Evolutionary conservation across 2,113 vertebrate genomes (phyloP).

Genomic region (Gopherus flavomarginatus): DNA sequence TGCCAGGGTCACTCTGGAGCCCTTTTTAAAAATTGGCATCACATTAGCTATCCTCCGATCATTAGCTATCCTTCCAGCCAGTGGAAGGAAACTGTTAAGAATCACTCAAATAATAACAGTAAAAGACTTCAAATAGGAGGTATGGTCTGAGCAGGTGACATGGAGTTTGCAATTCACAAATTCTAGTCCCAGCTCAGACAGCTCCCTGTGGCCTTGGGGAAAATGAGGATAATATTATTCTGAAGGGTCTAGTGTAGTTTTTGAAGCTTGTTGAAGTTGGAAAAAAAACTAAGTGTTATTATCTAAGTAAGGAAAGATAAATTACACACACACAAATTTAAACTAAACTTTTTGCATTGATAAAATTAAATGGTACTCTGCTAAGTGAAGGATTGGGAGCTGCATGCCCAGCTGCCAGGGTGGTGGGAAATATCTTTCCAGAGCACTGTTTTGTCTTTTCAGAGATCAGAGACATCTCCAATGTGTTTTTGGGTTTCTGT

Average conservation of each 20-base stretch:
- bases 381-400: fast-evolving
- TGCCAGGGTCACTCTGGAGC: too few relatives aligned
- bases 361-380: not conserved
- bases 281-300: not conserved
- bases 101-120: not conserved
- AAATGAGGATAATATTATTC: not conserved
- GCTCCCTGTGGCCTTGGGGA: not conserved
- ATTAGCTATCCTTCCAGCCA: too few relatives aligned
- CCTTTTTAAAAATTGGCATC: too few relatives aligned
- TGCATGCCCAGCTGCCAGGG: not conserved
- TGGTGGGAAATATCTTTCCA: not conserved
- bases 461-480: not conserved
- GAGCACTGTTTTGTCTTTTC: not conserved
- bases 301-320: not conserved
- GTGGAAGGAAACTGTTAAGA: not conserved
- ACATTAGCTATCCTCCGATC: too few relatives aligned
- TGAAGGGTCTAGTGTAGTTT: not conserved
- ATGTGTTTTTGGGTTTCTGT: not conserved
- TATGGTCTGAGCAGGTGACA: not conserved
- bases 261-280: not conserved
- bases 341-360: not conserved
- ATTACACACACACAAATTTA: not conserved
- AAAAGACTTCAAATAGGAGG: not conserved
- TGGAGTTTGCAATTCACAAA: not conserved
- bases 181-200: not conserved